These are phyloP conservation scores for Todiramphus chloris DNA, from an alignment of 2,113 vertebrate genomes.

Conservation along the genomic window DNA sequence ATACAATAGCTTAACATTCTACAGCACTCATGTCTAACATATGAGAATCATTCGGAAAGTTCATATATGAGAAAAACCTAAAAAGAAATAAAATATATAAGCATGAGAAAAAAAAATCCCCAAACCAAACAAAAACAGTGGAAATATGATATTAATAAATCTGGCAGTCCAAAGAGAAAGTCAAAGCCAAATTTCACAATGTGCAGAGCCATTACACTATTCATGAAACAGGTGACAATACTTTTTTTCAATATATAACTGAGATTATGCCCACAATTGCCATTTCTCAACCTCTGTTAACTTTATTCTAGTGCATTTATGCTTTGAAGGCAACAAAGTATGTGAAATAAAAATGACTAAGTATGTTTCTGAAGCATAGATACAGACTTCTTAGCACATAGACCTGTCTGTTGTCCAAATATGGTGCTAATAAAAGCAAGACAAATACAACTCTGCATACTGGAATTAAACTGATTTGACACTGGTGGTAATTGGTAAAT, in stretches of 20 bases:
- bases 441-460: background rate
- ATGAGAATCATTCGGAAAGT: background rate
- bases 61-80: background rate
- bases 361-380: background rate
- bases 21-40: background rate
- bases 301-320: background rate
- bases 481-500: background rate
- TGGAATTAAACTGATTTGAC: constrained; percentile 3
- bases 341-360: background rate
- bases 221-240: background rate
- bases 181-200: background rate
- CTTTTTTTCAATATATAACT: background rate
- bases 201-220: background rate
- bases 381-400: background rate
- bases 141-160: background rate
- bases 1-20: background rate
- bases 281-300: background rate
- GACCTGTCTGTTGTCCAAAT: background rate
- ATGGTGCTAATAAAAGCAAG: background rate
- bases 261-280: background rate
- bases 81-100: background rate
- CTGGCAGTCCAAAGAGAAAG: background rate
- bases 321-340: background rate
- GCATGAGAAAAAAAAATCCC: background rate
- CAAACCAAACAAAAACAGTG: background rate